These are phyloP conservation scores for Electrophaes corylata DNA, from an alignment of 2,888 invertebrate genomes.

Conservation along the genomic window DNA sequence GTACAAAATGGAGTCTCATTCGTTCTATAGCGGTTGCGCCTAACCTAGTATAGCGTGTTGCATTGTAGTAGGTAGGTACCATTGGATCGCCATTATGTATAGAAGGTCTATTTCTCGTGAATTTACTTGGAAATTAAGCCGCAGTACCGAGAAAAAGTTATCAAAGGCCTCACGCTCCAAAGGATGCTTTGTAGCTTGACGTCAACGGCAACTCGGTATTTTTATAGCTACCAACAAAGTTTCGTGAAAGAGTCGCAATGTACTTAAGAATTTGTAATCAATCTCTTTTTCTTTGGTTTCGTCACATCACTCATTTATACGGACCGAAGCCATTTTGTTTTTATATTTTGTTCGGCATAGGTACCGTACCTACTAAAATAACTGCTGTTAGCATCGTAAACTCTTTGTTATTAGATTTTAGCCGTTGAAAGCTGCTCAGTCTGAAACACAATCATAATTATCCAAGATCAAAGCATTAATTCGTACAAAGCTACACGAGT, in stretches of 20 bases:
- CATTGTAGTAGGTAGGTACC: conserved; percentile 5
- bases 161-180: conserved; percentile 39
- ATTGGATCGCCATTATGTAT: conserved; percentile 22
- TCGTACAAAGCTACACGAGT: conserved; percentile 17
- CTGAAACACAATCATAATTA: conserved; percentile 13
- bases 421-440: conserved; percentile 1
- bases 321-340: background rate
- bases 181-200: conserved; percentile 39
- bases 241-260: conserved; percentile 2
- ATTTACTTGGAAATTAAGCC: conserved; percentile 32
- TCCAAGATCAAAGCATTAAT: conserved; percentile 16
- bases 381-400: background rate
- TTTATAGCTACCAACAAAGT: conserved; percentile 7
- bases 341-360: background rate
- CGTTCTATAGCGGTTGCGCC: conserved; percentile 2
- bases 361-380: background rate
- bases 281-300: conserved; percentile 1
- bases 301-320: background rate
- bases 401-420: background rate
- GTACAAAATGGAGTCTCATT: conserved; percentile 1
- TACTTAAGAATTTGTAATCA: conserved; percentile 5
- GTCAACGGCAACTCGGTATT: conserved; percentile 24
- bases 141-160: conserved; percentile 34
- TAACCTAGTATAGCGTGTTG: conserved; percentile 9
- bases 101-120: conserved; percentile 24